These are phyloP conservation scores for Lamprotornis superbus DNA, from an alignment of 2,113 vertebrate species.

Conservation along the genomic window DNA sequence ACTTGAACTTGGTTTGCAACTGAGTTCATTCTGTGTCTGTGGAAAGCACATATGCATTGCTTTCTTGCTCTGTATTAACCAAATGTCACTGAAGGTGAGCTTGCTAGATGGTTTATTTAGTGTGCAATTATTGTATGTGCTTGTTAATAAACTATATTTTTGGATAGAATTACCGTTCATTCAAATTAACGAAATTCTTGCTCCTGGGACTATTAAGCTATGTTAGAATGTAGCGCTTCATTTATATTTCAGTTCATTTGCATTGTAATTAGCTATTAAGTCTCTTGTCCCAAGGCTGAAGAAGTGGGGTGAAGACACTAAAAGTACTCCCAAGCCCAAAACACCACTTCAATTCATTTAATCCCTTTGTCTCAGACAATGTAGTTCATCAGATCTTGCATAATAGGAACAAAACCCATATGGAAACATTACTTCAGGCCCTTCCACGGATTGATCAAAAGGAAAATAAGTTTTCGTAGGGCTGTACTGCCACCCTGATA, in stretches of 20 bases:
- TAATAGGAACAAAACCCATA: neutral
- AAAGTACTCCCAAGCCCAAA: neutral
- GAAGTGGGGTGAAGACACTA: neutral
- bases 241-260: slow-evolving; percentile 20
- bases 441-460: neutral
- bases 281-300: neutral
- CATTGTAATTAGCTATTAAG: neutral
- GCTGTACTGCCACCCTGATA: neutral
- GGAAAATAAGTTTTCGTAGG: neutral
- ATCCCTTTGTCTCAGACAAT: neutral
- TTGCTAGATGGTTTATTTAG: slow-evolving; percentile 42
- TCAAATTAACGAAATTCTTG: neutral
- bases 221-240: neutral
- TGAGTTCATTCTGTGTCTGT: neutral
- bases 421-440: neutral
- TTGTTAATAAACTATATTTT: slow-evolving; percentile 59
- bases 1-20: slow-evolving; percentile 6
- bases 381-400: neutral
- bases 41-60: slow-evolving; percentile 9
- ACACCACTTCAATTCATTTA: neutral
- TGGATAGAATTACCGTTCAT: neutral
- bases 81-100: slow-evolving; percentile 36
- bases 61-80: slow-evolving; percentile 38
- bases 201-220: neutral
- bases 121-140: slow-evolving; percentile 16